phyloP scores from a whole-genome alignment of 2,888 invertebrate genomes.

The Salticus scenicus region DNA sequence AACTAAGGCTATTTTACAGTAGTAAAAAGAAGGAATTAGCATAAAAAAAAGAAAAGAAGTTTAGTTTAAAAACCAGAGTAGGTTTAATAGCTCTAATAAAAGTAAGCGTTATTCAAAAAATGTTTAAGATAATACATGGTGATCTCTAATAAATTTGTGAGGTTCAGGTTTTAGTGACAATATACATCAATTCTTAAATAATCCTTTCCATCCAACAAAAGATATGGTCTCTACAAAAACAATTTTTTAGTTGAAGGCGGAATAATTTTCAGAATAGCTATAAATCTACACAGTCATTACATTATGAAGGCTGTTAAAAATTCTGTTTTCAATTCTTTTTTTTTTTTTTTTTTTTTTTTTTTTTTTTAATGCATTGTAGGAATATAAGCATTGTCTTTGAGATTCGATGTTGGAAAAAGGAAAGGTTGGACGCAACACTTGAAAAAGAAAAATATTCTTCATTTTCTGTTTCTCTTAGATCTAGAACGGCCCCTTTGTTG shows the following conservation, averaged over 20 bases:
- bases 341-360: background rate
- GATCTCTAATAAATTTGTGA: too few relatives aligned
- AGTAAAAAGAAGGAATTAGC: too few relatives aligned
- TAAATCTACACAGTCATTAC: background rate
- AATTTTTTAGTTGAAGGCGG: background rate
- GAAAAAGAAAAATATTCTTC: too few relatives aligned
- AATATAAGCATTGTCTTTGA: background rate
- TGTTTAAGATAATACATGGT: too few relatives aligned
- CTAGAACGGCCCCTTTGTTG: constrained; percentile 46
- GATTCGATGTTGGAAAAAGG: background rate
- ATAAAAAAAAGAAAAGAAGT: too few relatives aligned
- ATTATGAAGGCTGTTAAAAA: background rate
- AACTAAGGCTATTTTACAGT: too few relatives aligned
- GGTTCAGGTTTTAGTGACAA: background rate
- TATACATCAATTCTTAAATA: background rate
- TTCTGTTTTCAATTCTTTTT: background rate
- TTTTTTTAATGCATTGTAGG: background rate
- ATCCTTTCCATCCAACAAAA: background rate
- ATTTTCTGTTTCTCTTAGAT: constrained; percentile 38
- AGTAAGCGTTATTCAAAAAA: too few relatives aligned
- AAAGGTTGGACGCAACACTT: background rate
- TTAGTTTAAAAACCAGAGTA: too few relatives aligned
- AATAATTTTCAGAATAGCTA: background rate
- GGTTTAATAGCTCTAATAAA: too few relatives aligned
- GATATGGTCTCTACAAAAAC: background rate